Base-by-base conservation (phyloP, 1,140 invertebrate species). In the Drosophila bipectinata region DNA sequence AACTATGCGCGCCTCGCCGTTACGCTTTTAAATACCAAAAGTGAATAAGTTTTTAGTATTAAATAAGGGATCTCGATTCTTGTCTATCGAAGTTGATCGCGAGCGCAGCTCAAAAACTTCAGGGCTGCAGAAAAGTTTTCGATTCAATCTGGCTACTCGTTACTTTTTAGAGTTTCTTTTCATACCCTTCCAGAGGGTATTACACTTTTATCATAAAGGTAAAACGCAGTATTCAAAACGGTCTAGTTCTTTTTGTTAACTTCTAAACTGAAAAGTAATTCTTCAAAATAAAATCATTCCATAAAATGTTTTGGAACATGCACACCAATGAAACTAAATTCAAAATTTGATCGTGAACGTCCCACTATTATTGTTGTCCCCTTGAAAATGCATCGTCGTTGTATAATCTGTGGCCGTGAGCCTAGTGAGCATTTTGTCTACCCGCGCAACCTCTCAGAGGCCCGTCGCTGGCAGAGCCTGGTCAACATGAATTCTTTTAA, bases 381-480 rank as follows among this genome's bases (percentile, higher is more conserved):
- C 57, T 45, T 58, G 34, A 41, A 53, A 28, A 85, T 85, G 82
- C 49, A 41, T 18, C 81, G 81, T 61, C 66, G 71, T 39, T 85
- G 82, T 71, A 52, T 85, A 48, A 52, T 87, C 47, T 85, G 82
- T 67, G 82, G 82, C 9, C 45, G 62, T 24, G 10, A 49, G 32
- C 78, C 82, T 0, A 53, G 9, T n/a, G 54, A 48, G 0, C 14
- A 37, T 1, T 72, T 39, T 30, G 47, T 72, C 9, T 72, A 62
- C 30, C 83, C 82, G 3, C 56, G 58, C 6, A 63, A 48, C n/a
- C 51, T 55, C 21, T 6, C 21, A 3, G 78, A 85, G 45, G 74
- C 82, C 5, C 26, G 47, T 1, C 69, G 59, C 3, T 87, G 82
- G 82, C 71, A 75, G 49, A 53, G 34, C 4, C 21, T 67, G 64